Base-by-base conservation (phyloP, 1,140 invertebrate species). In the Trypoxylus dichotomus region DNA sequence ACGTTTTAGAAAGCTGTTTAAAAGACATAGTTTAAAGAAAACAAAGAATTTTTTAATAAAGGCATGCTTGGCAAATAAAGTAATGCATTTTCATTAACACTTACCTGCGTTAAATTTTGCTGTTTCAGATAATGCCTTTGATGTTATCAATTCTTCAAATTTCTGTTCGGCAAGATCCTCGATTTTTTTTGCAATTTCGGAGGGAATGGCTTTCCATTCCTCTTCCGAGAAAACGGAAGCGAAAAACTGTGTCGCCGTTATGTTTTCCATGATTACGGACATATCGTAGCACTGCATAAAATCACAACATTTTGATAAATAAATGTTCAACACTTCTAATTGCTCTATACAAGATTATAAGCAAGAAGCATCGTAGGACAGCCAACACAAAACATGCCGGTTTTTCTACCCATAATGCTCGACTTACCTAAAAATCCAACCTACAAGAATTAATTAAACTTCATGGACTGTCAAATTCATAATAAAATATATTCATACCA, bases 101-200 rank as follows among this genome's bases (percentile, higher is more conserved):
- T 68, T 88, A 93, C 92, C 91, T 79, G 90, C 86, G 84, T 88
- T 89, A 76, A 88, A 87, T 83, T 89, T 89, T 76, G 87, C 89
- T 32, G 89, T 90, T 84, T 93, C 91, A 79, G 90, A 89, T 21
- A 93, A 86, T 5, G 92, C 92, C 87, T 92, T 92, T 1, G 90
- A 89, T n/a, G 91, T 92, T 47, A 93, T 87, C 60, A 90, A 92
- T 85, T 92, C 91, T 81, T 92, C 91, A 81, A 92, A 91, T 85
- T 90, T 90, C 78, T 89, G 86, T 42, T 90, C 90, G 77, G 92
- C 90, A 82, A 89, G 90, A 2, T 83, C 82, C 78, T 91, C 89
- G 43, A 94, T 87, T 86, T 93, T 94, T 74, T 87, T 85, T 3
- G 82, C 84, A 41, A 89, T 83, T 77, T 83, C 85, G 15, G 82